Evolutionary conservation across 2,113 vertebrate species (phyloP), one percentile per base, ranked within the genome.

Genomic region (Hippocampus comes): DNA sequence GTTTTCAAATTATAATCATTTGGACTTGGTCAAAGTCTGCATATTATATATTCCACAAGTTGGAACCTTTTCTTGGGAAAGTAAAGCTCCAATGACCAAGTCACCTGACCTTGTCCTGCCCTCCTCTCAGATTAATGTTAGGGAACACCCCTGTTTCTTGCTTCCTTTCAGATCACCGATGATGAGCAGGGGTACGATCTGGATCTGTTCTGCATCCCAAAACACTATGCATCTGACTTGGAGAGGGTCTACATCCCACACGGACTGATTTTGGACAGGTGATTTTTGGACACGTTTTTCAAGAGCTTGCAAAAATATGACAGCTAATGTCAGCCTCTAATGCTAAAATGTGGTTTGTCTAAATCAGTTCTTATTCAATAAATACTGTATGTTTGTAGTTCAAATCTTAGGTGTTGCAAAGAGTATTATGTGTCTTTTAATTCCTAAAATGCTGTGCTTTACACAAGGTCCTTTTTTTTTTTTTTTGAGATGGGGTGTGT

Each of bases 211-310:
- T 99, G 97, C 87, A 99, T 99, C 87, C 97, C 97, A 76, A 97
- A 96, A 88, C 97, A 99, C 88, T 99, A 99, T 57, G 94, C 92
- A 2, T 56, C 91, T 15, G 96, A 96, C 87, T 90, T 99, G 91
- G 96, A 99, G 78, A 94, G 91, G 77, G 96, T 99, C 78, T 98
- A 95, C 90, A 99, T 99, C 90, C 96, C 97, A 81, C 97, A 99
- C 41, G 97, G 97, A 56, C 94, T 99, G 86, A 99, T 99, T 89
- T 92, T 96, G 94, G 97, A 99, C 94, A 95, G 97, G 97, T 98
- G 83, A 30, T 30, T 30, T 30, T 30, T 30, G 2, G 30, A 30
- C 12, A 46, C 15, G 0, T 65, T 70, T 25, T 41, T 48, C 27
- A 25, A 30, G 10, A 21, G 43, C 15, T 53, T 59, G n/a, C 5